Base-by-base conservation (phyloP, 2,888 invertebrate genomes). In the Hermaeophaga mercurialis region DNA sequence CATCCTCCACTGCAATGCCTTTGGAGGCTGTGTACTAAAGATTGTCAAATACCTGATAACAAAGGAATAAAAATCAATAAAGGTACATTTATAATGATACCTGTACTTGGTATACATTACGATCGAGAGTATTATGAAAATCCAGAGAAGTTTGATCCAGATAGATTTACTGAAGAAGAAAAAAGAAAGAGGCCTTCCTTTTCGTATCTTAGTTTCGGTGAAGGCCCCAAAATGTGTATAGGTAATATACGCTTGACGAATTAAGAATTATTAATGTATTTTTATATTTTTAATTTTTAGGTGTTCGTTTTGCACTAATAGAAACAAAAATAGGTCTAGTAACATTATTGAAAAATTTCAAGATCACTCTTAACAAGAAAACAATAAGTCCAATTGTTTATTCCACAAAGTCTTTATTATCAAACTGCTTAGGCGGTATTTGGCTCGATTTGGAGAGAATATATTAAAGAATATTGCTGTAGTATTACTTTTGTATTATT, bases 221-320 rank as follows among this genome's bases (percentile, higher is more conserved):
- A 72, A 52, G 76, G 76, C 3, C 76, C 76, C 1, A 68, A 73
- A 50, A 68, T 67, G 33, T 77, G 77, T 59, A 73, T 76, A 44
- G 75, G 75, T 74, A 65, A 57, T 49, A 15, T 9, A 3, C 6
- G n/a, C n/a, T n/a, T n/a, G n/a, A n/a, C n/a, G n/a, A n/a, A n/a
- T n/a, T n/a, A n/a, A n/a, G n/a, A n/a, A n/a, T n/a, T n/a, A n/a
- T n/a, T n/a, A n/a, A n/a, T n/a, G n/a, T n/a, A n/a, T n/a, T n/a
- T n/a, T n/a, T n/a, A n/a, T n/a, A n/a, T n/a, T n/a, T n/a, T n/a
- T 36, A 15, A 26, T 44, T 44, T 44, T 44, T 17, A 45, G 45
- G 45, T 1, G 15, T 14, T 7, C 22, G 45, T 7, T 28, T 45
- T 31, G 45, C 28, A 14, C 12, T 45, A 6, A 12, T 31, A 14